Evolutionary conservation across 2,797 vertebrate genomes (phyloP).

Genomic region (Tinamus major): DNA sequence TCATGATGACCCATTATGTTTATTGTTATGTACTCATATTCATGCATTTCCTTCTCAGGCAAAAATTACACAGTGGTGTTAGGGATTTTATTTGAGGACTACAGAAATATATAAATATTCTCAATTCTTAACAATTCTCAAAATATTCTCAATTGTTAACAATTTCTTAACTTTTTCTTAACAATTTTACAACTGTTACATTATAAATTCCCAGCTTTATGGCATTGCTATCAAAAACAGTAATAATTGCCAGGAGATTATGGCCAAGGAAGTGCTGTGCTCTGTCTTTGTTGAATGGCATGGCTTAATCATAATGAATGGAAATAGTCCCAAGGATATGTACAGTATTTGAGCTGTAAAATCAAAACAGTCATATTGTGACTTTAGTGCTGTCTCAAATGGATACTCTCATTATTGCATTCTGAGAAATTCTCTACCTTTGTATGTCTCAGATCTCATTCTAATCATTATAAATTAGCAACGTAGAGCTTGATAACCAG

Average conservation of each 20-base stretch:
- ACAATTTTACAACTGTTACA: neutral
- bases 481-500: neutral
- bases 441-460: constrained; percentile 40
- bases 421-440: constrained; percentile 40
- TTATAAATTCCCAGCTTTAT: constrained; percentile 3
- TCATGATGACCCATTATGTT: neutral
- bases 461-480: constrained; percentile 36
- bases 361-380: constrained; percentile 22
- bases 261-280: neutral
- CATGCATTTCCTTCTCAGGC: neutral
- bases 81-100: neutral
- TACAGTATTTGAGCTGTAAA: constrained; percentile 13
- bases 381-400: constrained; percentile 25
- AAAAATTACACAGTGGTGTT: neutral
- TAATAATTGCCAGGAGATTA: neutral
- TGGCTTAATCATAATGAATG: neutral
- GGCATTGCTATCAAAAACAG: neutral
- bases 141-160: too few species aligned
- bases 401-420: constrained; percentile 13
- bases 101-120: neutral
- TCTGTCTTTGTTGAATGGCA: neutral
- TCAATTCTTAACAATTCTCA: too few species aligned
- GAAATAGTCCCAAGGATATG: constrained; percentile 4
- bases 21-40: neutral
- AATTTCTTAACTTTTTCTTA: too few species aligned